A percentile compares a stretch with the other conserved stretches of the same genome.
These are phyloP conservation scores for Bathybates hornii DNA, from an alignment of 2,113 vertebrate species.

Conservation along the genomic window DNA sequence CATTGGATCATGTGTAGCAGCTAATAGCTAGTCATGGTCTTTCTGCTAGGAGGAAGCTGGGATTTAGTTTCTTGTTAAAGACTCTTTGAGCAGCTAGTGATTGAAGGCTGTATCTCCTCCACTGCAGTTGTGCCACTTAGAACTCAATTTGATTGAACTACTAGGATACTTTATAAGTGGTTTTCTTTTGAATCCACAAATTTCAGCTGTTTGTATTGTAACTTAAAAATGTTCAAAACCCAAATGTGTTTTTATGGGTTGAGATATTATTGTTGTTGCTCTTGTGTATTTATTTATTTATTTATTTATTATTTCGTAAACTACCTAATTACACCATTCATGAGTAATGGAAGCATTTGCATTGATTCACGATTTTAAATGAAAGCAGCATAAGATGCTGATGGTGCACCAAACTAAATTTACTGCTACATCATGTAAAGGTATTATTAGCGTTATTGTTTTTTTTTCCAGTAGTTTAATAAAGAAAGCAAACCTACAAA, in stretches of 20 bases:
- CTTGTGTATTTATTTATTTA: background rate
- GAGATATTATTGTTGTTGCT: background rate
- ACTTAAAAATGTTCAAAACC: background rate
- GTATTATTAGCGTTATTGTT: background rate
- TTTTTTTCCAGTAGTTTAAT: background rate
- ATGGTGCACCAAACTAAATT: background rate
- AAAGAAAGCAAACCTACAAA: background rate
- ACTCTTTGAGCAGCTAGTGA: background rate
- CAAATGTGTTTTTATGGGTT: background rate
- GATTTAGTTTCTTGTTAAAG: background rate
- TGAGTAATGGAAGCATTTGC: background rate
- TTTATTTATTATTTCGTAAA: background rate
- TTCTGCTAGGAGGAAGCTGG: background rate
- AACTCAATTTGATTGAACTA: background rate
- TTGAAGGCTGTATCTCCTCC: background rate
- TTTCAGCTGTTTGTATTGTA: background rate
- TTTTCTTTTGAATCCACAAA: background rate
- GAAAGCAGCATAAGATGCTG: background rate
- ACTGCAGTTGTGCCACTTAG: background rate
- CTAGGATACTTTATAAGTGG: background rate
- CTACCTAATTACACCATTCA: background rate
- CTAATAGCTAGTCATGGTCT: background rate
- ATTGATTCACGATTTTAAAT: background rate
- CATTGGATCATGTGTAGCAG: background rate
- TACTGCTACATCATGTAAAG: background rate